Evolutionary conservation across 2,797 vertebrate genomes (phyloP).

Genomic region (Microctenopoma lineatum): DNA sequence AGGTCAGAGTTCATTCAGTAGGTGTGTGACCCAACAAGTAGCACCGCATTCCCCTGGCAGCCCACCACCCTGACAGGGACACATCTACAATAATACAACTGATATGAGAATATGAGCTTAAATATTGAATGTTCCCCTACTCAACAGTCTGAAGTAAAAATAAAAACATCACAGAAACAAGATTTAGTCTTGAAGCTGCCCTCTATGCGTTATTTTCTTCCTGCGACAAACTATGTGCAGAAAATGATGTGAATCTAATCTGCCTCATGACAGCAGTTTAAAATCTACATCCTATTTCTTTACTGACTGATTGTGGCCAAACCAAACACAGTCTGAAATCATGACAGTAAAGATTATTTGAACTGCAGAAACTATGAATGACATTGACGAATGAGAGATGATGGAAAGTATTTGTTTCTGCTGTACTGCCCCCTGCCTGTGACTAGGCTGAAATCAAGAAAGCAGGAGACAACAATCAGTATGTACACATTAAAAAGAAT

Average conservation of each 20-base stretch:
- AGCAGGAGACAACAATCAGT: constrained; percentile 26
- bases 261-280: neutral
- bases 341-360: constrained; percentile 14
- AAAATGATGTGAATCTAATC: neutral
- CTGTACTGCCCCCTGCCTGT: constrained; percentile 75
- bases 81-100: constrained; percentile 36
- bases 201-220: constrained; percentile 9
- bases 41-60: constrained; percentile 67
- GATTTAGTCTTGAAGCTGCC: constrained; percentile 52
- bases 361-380: constrained; percentile 11
- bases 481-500: constrained; percentile 42
- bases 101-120: neutral
- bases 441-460: constrained; percentile 21
- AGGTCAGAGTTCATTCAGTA: constrained; percentile 65
- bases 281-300: constrained; percentile 14
- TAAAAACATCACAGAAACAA: constrained; percentile 7
- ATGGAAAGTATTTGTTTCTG: constrained; percentile 50
- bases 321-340: constrained; percentile 27
- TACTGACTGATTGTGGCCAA: neutral
- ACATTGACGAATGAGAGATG: constrained; percentile 14
- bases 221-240: constrained; percentile 3
- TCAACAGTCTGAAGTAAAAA: neutral
- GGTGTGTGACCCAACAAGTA: constrained; percentile 56
- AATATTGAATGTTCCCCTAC: constrained; percentile 4
- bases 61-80: constrained; percentile 43